Conservation (phyloP, 2,113 vertebrate genomes). For the Catharus minimus region DNA sequence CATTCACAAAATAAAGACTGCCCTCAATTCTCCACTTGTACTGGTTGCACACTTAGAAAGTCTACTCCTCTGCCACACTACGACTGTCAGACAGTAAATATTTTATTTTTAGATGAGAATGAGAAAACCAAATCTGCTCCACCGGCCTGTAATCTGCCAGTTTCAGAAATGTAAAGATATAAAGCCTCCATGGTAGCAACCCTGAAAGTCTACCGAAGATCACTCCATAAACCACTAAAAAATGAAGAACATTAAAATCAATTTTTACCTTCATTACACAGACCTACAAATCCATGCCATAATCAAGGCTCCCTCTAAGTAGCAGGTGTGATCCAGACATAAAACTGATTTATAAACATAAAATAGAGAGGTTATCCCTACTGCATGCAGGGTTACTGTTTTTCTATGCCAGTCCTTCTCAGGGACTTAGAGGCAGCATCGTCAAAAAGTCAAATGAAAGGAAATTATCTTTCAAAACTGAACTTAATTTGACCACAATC, state of each 20-base stretch:
- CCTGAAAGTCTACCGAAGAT: neutral
- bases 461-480: neutral
- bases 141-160: neutral
- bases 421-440: neutral
- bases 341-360: neutral
- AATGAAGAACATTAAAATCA: neutral
- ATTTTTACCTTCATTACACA: neutral
- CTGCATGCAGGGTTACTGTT: neutral
- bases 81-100: neutral
- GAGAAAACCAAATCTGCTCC: neutral
- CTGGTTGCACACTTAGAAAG: neutral
- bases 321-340: neutral
- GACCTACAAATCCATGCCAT: rapidly evolving
- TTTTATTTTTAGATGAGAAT: neutral
- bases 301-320: neutral
- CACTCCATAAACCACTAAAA: neutral
- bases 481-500: neutral
- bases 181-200: neutral
- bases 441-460: neutral
- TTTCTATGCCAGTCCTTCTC: neutral
- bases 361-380: neutral
- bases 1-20: neutral
- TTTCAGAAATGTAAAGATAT: neutral
- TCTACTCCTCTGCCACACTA: neutral
- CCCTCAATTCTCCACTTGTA: rapidly evolving